Evolutionary conservation across 1,140 invertebrate species (phyloP), one percentile per base, ranked within the genome.

Genomic region (Euura saliciscinereae): DNA sequence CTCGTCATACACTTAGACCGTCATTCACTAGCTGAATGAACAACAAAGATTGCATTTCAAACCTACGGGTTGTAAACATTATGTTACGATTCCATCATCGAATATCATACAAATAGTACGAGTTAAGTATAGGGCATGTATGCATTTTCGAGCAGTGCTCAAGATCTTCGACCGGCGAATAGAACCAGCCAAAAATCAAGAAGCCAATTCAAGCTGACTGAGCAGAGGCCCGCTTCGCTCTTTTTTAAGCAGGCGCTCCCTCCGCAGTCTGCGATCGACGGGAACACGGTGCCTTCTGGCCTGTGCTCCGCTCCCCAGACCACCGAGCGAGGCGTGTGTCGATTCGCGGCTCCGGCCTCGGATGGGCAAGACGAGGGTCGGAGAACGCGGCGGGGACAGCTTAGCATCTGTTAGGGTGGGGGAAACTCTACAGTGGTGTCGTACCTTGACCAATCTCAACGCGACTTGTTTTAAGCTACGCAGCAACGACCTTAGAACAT

Each of bases 391-490:
- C 66, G 74, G 70, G 75, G 68, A 73, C 51, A 59, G 3, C 51
- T 3, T 8, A 8, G 3, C 3, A n/a, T 3, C 51, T 8, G 51
- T n/a, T 59, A 3, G 10, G 10, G 51, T 59, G 51, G 51, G 51
- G 51, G 51, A 59, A 59, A 59, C 66, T 67, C 80, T 85, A 85
- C 83, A 84, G 79, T 78, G 76, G 77, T 82, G 82, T 83, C 81
- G 83, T 84, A 84, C 84, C 85, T 86, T 86, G 85, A 86, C 85
- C 85, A 86, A 86, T 85, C 85, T 85, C 84, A 86, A 86, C 82
- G 83, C 79, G 77, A 85, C 84, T 85, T 83, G 85, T 86, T 86
- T 86, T 86, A 86, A 86, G 84, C 84, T 86, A 84, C 83, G 77
- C 79, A 82, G 75, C 77, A 77, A 75, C 79, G 82, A 82, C 83